phyloP scores from a whole-genome alignment of 2,888 invertebrate genomes.

The Saturnia japonica region DNA sequence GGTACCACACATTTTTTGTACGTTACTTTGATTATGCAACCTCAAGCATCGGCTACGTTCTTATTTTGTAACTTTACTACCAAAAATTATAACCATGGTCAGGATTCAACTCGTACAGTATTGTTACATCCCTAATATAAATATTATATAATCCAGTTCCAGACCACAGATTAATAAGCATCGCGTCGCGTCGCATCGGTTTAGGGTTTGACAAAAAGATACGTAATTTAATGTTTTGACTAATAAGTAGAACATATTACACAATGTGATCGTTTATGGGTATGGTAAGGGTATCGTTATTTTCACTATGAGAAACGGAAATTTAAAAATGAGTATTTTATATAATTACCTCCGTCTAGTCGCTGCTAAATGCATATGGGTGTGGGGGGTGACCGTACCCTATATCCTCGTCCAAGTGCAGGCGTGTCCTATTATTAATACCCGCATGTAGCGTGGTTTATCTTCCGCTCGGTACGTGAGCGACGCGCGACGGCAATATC shows the following conservation, averaged over 20 bases:
- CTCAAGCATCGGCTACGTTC: no score
- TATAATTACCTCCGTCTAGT: neutral
- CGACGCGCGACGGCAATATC: neutral
- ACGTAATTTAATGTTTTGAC: neutral
- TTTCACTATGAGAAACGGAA: neutral
- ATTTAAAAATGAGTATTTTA: neutral
- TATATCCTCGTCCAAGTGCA: neutral
- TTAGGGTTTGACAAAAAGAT: no score
- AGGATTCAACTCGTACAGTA: no score
- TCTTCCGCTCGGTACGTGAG: neutral
- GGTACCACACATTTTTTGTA: no score
- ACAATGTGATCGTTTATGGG: neutral
- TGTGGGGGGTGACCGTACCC: neutral
- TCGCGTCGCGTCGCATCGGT: no score
- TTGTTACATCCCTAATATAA: no score
- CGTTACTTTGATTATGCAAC: no score
- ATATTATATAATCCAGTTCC: no score
- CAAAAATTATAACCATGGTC: no score
- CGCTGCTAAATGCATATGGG: neutral
- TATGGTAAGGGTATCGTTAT: no score
- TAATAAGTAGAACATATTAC: neutral
- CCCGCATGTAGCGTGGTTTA: constrained; percentile 4
- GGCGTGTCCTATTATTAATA: neutral
- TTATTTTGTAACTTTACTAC: no score
- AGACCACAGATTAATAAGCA: neutral